Evolutionary conservation across 1,140 invertebrate genomes (phyloP).

Genomic region (Anoplolepis gracilipes): DNA sequence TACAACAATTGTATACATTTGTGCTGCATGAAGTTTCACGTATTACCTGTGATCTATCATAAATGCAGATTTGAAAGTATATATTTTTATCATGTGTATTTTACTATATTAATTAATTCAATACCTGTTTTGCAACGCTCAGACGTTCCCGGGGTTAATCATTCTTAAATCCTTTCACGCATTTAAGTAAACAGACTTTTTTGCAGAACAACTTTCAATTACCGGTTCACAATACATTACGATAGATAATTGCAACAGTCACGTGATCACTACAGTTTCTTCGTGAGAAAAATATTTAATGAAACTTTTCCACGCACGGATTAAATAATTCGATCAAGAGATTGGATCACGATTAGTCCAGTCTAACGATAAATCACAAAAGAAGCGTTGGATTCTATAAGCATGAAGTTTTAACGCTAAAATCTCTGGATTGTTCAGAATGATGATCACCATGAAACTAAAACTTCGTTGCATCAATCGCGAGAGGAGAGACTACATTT

Average conservation of each 20-base stretch:
- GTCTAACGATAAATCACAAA: background rate
- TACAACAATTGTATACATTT: background rate
- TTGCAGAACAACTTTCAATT: background rate
- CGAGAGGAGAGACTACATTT: background rate
- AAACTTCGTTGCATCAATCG: background rate
- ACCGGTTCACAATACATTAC: background rate
- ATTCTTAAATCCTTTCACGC: background rate
- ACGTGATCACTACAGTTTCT: background rate
- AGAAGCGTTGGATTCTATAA: background rate
- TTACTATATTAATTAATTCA: background rate
- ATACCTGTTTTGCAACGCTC: background rate
- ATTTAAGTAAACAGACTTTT: slow-evolving; percentile 5
- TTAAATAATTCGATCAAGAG: background rate
- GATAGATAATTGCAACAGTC: background rate
- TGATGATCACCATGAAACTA: background rate
- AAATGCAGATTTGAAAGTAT: background rate
- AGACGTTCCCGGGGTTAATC: background rate
- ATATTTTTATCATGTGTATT: background rate
- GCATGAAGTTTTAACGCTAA: too few relatives aligned
- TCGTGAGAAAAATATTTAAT: background rate
- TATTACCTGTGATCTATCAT: background rate
- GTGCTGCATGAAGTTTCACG: background rate
- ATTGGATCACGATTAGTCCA: background rate
- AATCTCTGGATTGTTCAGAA: background rate
- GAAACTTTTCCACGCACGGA: background rate